Evolutionary conservation across 2,888 invertebrate genomes (phyloP).

Genomic region (Heliconius sara): DNA sequence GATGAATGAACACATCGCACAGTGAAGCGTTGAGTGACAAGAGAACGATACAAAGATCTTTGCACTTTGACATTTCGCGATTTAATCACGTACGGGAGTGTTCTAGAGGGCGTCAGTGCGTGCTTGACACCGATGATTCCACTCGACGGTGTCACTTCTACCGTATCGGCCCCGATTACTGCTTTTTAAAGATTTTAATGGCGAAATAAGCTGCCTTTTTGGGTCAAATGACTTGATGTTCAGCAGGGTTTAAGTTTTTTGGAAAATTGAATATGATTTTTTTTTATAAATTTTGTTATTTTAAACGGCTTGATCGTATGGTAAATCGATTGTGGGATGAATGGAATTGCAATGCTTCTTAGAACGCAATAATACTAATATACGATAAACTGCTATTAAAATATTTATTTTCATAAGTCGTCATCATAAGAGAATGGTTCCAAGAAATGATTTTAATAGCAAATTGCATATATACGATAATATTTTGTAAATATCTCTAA

Average conservation of each 20-base stretch:
- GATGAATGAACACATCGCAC: conserved; percentile 76
- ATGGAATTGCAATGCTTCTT: background rate
- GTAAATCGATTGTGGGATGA: background rate
- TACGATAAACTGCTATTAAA: background rate
- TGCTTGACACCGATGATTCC: conserved; percentile 76
- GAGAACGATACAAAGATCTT: conserved; percentile 73
- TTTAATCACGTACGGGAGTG: conserved; percentile 80
- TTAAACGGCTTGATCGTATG: background rate
- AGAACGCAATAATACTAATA: background rate
- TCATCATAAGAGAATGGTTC: background rate
- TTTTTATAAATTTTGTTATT: background rate
- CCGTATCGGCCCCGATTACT: conserved; percentile 57
- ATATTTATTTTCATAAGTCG: background rate
- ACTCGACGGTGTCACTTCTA: conserved; percentile 67
- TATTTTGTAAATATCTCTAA: background rate
- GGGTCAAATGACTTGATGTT: conserved; percentile 33
- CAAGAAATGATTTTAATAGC: background rate
- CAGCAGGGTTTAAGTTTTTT: conserved; percentile 8
- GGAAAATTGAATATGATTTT: conserved; percentile 5
- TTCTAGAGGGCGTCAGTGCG: conserved; percentile 65
- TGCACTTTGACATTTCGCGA: conserved; percentile 83
- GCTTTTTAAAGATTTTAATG: conserved; percentile 40
- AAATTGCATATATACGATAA: background rate
- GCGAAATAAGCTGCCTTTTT: conserved; percentile 41
- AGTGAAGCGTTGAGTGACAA: conserved; percentile 69